Base-by-base conservation (phyloP, 2,888 invertebrate genomes). In the Lochmaea crataegi region DNA sequence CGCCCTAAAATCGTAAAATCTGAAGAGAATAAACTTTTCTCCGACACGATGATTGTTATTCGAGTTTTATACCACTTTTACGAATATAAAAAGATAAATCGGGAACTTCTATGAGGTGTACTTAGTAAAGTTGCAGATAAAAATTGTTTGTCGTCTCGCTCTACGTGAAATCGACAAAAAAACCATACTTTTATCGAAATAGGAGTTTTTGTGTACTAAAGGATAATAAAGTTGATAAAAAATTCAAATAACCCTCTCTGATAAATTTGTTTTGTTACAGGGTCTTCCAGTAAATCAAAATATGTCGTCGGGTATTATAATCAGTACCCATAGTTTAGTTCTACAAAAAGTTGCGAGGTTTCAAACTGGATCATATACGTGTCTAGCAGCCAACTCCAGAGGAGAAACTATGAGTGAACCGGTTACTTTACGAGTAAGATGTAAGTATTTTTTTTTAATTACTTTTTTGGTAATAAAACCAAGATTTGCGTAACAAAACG, bases 301-400 rank as follows among this genome's bases (percentile, higher is more conserved):
- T 86, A 91, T 93, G 85, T 92, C 94, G 57, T 92, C 93, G 70
- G 95, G 96, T 71, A 90, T 96, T 79, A 95, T 96, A 82, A 93
- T 96, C 85, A 96, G 95, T 87, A 94, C 95, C 76, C 94, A 95
- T 86, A 95, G 95, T 72, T 89, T 96, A 81, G 96, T 96, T 69
- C 90, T 96, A 70, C 96, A 96, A 87, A 92, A 92, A 81, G 94
- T 96, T 81, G 93, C 92, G 45, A 90, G 95, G 71, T 92, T 93
- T 83, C 94, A 95, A 82, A 93, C 94, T 75, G 96, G 96, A 6
- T 92, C 92, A 82, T 96, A 96, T 87, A 93, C 94, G 74, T 96
- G 96, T 84, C 88, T 93, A 72, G 96, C 95, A 26, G 92, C 92
- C 79, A 96, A 96, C 87, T 91, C 93, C 71, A 90, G 93, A 67